These are phyloP conservation scores for Oasisia sp. DNA, from an alignment of 2,888 invertebrate species.

Conservation along the genomic window DNA sequence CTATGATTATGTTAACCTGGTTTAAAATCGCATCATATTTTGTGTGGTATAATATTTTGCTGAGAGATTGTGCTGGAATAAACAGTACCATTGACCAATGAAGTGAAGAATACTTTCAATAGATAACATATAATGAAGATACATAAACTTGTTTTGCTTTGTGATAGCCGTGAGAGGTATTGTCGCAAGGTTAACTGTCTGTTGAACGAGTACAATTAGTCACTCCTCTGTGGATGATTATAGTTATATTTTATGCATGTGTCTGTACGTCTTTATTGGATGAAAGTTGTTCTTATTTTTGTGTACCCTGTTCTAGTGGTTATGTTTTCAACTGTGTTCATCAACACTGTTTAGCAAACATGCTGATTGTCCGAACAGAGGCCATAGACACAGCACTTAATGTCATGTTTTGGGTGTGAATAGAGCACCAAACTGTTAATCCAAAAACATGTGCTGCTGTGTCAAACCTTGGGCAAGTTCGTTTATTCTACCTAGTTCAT, in stretches of 20 bases:
- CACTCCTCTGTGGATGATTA: background rate
- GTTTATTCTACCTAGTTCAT: no score
- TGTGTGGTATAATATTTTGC: background rate
- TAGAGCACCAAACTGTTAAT: no score
- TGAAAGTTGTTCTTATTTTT: background rate
- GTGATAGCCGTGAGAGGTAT: background rate
- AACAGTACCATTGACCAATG: background rate
- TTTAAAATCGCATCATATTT: background rate
- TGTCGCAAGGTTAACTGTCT: background rate
- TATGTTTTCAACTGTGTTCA: background rate
- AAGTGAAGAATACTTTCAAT: no score
- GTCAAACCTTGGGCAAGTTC: no score
- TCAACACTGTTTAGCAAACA: background rate
- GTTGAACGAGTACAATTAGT: background rate
- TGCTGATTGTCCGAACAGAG: background rate
- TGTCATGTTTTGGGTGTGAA: no score
- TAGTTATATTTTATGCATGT: background rate
- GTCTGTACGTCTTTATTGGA: background rate
- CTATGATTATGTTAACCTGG: background rate
- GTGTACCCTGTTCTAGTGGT: background rate
- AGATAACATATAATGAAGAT: no score
- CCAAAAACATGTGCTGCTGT: no score
- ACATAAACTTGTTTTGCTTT: background rate
- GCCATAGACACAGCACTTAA: background rate
- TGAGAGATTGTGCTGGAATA: background rate